Evolutionary conservation across 2,797 vertebrate genomes (phyloP).

Genomic region (Rhodeus uyekii): DNA sequence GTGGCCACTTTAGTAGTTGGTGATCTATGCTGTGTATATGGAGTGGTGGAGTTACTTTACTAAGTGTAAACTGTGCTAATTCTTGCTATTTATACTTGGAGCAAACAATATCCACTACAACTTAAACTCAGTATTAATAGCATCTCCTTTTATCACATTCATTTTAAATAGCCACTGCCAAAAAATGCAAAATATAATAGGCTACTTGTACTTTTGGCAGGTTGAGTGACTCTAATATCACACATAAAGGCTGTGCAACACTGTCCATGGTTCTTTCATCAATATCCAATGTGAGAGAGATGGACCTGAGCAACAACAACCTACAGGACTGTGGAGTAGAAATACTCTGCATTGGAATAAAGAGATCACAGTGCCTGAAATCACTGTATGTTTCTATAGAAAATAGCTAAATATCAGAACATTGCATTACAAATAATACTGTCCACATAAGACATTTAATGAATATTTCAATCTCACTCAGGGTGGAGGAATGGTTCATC

Average conservation of each 20-base stretch:
- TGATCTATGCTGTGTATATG: too few species aligned
- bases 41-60: too few species aligned
- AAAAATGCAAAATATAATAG: too few species aligned
- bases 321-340: conserved; percentile 24
- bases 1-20: too few species aligned
- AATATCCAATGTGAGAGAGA: neutral
- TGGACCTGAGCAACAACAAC: conserved; percentile 40
- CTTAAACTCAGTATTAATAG: too few species aligned
- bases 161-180: too few species aligned
- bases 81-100: too few species aligned
- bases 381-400: neutral
- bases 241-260: neutral
- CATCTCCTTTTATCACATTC: too few species aligned
- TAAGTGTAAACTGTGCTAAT: too few species aligned
- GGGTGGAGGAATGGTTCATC: fast-evolving
- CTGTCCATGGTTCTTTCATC: neutral
- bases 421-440: neutral
- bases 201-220: too few species aligned
- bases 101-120: too few species aligned
- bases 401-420: neutral
- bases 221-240: conserved; percentile 26
- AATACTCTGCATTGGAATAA: conserved; percentile 1
- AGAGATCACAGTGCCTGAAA: neutral
- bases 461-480: neutral
- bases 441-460: neutral